Evolutionary conservation across 30 jellyfish, hydroid and myxozoan genomes (phyloP).

Genomic region (Aurelia coerulea): DNA sequence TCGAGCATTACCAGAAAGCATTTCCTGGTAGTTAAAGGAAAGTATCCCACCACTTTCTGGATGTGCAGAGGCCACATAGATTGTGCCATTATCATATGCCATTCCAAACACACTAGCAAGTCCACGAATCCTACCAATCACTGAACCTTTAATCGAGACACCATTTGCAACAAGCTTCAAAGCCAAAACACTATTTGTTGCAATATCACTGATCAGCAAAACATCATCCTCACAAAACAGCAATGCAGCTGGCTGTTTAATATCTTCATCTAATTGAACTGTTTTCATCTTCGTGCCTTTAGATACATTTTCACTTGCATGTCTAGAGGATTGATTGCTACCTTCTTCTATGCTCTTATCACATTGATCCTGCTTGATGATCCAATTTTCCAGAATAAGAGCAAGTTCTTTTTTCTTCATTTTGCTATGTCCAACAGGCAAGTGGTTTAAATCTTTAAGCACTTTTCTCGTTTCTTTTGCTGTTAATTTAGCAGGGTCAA

Average conservation of each 20-base stretch:
- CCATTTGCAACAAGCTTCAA: background rate
- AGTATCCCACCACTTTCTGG: background rate
- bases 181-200: background rate
- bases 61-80: background rate
- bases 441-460: too few relatives aligned
- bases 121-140: background rate
- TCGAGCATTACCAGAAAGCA: conserved; percentile 1
- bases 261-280: background rate
- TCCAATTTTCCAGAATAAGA: background rate
- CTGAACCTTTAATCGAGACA: background rate
- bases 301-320: background rate
- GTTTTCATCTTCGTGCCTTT: background rate
- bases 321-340: background rate
- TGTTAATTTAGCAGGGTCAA: conserved; percentile 1
- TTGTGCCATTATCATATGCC: conserved; percentile 8
- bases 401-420: too few relatives aligned
- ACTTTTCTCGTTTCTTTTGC: background rate
- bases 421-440: too few relatives aligned
- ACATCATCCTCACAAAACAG: conserved; percentile 3
- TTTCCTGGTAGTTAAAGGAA: conserved; percentile 6
- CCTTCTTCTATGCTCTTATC: background rate
- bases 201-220: background rate
- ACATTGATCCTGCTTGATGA: background rate
- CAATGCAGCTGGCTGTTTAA: background rate
- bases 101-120: background rate